A percentile compares a stretch with the other conserved stretches of the same genome.
Evolutionary conservation across 2,797 vertebrate genomes (phyloP).

Genomic region (Betta splendens): DNA sequence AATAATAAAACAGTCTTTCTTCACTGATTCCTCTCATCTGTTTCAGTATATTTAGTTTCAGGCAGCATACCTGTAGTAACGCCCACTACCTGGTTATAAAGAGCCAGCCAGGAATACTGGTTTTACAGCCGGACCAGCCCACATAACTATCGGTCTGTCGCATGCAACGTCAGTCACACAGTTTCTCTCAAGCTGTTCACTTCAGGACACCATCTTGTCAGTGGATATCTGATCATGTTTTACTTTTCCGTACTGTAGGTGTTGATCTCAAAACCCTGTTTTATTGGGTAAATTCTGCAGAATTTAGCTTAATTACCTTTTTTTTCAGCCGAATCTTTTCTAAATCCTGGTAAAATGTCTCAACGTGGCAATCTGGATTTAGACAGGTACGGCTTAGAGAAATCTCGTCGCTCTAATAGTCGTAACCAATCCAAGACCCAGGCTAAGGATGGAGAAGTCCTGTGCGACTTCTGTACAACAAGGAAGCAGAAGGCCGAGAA

Average conservation of each 20-base stretch:
- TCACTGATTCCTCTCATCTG: conserved; percentile 5
- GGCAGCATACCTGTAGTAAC: conserved; percentile 31
- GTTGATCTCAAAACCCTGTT: conserved; percentile 5
- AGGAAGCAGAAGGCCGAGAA: conserved; percentile 83
- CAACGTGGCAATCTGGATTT: conserved; percentile 65
- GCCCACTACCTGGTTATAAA: conserved; percentile 48
- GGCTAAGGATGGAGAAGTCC: conserved; percentile 52
- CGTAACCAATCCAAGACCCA: conserved; percentile 57
- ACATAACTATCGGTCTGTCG: conserved; percentile 78
- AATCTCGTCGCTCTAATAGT: conserved; percentile 57
- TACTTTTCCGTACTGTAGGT: neutral
- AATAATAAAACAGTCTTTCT: conserved; percentile 1
- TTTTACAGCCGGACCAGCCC: conserved; percentile 64
- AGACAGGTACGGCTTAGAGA: conserved; percentile 69
- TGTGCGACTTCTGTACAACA: conserved; percentile 89
- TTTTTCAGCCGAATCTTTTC: neutral
- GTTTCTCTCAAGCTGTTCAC: conserved; percentile 76
- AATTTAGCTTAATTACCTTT: conserved; percentile 19
- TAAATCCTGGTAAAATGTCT: conserved; percentile 66
- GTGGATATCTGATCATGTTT: neutral
- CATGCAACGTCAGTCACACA: conserved; percentile 53
- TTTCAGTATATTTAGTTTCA: conserved; percentile 24
- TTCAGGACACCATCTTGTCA: conserved; percentile 14
- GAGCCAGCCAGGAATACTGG: conserved; percentile 76
- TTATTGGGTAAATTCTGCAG: neutral